These are phyloP conservation scores for Ypsolopha scabrella DNA, from an alignment of 2,888 invertebrate genomes.

Conservation along the genomic window DNA sequence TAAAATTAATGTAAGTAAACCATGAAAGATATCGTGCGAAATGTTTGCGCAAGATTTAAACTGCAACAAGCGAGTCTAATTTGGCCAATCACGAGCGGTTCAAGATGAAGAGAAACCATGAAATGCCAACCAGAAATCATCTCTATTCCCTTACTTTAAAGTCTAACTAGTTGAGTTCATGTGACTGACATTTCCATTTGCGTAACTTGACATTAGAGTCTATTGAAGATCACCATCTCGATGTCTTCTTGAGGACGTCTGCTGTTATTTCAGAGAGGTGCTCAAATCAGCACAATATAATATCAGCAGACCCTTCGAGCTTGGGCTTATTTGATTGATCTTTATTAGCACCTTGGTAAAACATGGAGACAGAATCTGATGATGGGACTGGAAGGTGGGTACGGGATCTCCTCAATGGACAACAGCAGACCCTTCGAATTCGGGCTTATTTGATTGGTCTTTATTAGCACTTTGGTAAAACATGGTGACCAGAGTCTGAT, in stretches of 20 bases:
- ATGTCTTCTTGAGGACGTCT: conserved; percentile 22
- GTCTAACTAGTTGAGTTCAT: conserved; percentile 18
- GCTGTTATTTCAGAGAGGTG: background rate
- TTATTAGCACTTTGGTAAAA: too few species aligned
- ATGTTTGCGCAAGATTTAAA: conserved; percentile 11
- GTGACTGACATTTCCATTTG: conserved; percentile 42
- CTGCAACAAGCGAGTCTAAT: conserved; percentile 3
- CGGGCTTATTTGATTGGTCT: too few species aligned
- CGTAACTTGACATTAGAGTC: conserved; percentile 43
- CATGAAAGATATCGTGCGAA: conserved; percentile 8
- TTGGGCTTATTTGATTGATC: too few species aligned
- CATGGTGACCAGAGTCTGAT: too few species aligned
- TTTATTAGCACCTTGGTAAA: too few species aligned
- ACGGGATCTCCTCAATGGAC: too few species aligned
- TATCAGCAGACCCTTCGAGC: background rate
- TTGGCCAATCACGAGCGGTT: background rate
- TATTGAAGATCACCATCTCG: conserved; percentile 27
- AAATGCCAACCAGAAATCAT: too few species aligned
- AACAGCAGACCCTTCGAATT: too few species aligned
- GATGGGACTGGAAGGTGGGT: too few species aligned
- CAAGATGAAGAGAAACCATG: too few species aligned
- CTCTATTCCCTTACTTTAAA: background rate
- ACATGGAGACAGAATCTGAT: too few species aligned
- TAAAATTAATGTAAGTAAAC: background rate
- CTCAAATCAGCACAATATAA: too few species aligned